Evolutionary conservation across 2,113 vertebrate genomes (phyloP).

Genomic region (Caloenas nicobarica): DNA sequence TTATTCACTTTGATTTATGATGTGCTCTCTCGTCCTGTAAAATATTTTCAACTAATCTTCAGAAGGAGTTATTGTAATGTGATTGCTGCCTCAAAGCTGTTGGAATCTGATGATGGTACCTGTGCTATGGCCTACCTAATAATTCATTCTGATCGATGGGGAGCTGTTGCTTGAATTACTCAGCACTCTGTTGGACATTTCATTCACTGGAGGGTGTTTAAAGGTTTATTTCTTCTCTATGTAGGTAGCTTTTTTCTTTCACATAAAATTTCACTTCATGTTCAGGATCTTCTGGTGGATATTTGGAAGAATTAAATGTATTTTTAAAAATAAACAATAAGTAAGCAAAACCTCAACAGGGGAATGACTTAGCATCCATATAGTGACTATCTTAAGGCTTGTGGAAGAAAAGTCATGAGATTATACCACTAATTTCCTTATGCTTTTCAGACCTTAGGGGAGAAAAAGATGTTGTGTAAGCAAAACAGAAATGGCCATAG

Average conservation of each 20-base stretch:
- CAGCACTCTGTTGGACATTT: neutral
- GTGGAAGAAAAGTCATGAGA: neutral
- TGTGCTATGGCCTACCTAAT: neutral
- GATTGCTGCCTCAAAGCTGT: neutral
- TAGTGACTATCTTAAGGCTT: neutral
- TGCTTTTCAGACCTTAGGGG: neutral
- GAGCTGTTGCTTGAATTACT: constrained; percentile 29
- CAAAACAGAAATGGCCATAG: neutral
- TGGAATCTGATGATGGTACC: neutral
- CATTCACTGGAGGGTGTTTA: neutral
- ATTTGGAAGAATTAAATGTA: neutral
- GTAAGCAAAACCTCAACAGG: neutral
- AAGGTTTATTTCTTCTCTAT: neutral
- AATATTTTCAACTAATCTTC: constrained; percentile 22
- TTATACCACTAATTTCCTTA: neutral
- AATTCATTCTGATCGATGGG: neutral
- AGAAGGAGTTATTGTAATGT: constrained; percentile 20
- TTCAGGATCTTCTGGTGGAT: neutral
- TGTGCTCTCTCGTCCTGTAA: constrained; percentile 7
- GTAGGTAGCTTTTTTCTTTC: neutral
- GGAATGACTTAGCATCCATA: neutral
- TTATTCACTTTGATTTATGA: constrained; percentile 34
- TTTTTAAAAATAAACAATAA: neutral
- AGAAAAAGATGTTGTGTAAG: neutral
- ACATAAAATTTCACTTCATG: neutral